Evolutionary conservation across 2,113 vertebrate genomes (phyloP).

Genomic region (Pluvianellus socialis): DNA sequence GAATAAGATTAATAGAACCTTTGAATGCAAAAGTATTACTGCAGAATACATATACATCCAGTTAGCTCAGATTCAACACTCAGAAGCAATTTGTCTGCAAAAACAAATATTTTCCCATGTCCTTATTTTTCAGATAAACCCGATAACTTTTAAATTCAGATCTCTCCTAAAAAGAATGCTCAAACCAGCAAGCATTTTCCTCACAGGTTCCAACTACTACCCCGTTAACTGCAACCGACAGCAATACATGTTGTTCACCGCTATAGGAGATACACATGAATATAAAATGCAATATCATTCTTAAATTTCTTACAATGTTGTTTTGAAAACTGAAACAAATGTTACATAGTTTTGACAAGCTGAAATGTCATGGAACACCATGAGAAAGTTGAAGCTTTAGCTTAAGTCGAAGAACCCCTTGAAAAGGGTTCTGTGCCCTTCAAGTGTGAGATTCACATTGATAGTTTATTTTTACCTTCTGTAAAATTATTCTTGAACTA

Average conservation of each 20-base stretch:
- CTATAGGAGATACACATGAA: neutral
- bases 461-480: neutral
- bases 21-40: neutral
- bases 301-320: neutral
- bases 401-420: neutral
- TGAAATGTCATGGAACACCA: neutral
- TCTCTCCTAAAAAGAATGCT: neutral
- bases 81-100: neutral
- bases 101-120: neutral
- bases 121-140: neutral
- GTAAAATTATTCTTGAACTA: neutral
- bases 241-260: neutral
- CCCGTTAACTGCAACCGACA: neutral
- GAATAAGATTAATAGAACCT: neutral
- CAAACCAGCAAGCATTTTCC: neutral
- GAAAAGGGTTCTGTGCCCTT: neutral
- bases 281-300: neutral
- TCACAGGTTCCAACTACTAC: neutral
- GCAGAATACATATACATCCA: neutral
- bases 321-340: neutral
- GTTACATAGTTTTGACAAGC: neutral
- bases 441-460: neutral
- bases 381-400: neutral
- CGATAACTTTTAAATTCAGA: neutral
- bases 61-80: neutral